These are phyloP conservation scores for Donacobius atricapilla DNA, from an alignment of 2,113 vertebrate species.

Conservation along the genomic window DNA sequence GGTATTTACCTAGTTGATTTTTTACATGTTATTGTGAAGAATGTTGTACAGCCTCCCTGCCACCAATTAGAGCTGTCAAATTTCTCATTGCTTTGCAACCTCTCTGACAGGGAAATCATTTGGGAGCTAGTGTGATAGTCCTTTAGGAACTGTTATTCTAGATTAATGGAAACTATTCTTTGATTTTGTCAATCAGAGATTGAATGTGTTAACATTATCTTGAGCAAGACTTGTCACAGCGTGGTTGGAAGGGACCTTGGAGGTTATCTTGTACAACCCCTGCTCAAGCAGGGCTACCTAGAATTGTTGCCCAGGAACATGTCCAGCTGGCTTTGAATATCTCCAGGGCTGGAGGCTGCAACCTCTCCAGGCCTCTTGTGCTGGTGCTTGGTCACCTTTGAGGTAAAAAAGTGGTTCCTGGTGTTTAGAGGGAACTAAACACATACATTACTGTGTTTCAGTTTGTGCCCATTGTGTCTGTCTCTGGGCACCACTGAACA, in stretches of 20 bases:
- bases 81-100: neutral
- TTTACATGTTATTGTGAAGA: neutral
- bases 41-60: neutral
- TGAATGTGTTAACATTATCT: neutral
- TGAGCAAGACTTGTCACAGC: neutral
- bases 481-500: neutral
- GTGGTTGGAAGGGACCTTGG: neutral
- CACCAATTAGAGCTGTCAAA: neutral
- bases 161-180: neutral
- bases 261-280: neutral
- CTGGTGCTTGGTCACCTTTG: neutral
- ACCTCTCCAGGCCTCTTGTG: neutral
- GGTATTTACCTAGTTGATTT: constrained; percentile 67
- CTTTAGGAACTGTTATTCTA: neutral
- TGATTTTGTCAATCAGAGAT: neutral
- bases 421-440: neutral
- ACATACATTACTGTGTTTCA: neutral
- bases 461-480: neutral
- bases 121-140: neutral
- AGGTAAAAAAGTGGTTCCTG: neutral
- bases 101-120: neutral
- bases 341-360: neutral
- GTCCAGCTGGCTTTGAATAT: neutral
- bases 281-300: neutral
- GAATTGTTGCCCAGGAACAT: fast-evolving